These are phyloP conservation scores for Mesorhabditis spiculigera DNA, from an alignment of 2,888 invertebrate species.

Conservation along the genomic window DNA sequence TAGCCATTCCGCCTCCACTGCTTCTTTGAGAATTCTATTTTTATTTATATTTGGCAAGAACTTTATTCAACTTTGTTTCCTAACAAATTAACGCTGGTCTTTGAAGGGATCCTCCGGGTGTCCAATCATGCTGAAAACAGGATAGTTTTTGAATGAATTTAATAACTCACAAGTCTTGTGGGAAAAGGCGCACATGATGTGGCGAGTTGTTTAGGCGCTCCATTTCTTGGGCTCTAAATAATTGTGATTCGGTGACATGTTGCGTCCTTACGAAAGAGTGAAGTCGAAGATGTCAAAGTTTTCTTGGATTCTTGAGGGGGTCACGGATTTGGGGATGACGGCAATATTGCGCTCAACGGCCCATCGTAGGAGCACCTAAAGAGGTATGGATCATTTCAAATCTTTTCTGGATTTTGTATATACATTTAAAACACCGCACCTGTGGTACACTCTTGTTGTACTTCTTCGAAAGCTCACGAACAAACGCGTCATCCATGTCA, in stretches of 20 bases:
- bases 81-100: constrained; percentile 14
- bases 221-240: not conserved
- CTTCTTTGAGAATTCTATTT: too few relatives aligned
- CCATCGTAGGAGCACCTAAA: constrained; percentile 21
- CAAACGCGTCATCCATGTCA: constrained; percentile 30
- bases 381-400: not conserved
- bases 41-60: too few relatives aligned
- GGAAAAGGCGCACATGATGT: constrained; percentile 10
- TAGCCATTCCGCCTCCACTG: too few relatives aligned
- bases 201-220: constrained; percentile 3
- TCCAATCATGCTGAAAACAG: constrained; percentile 33
- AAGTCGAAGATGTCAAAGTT: constrained; percentile 20
- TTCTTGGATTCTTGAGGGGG: constrained; percentile 19
- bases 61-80: too few relatives aligned
- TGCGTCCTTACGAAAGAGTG: not conserved
- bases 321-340: constrained; percentile 30
- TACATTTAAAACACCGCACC: constrained; percentile 13
- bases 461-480: constrained; percentile 61
- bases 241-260: not conserved
- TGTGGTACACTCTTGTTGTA: constrained; percentile 42
- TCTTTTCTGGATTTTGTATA: not conserved
- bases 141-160: not conserved
- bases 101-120: constrained; percentile 35
- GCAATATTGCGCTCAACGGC: constrained; percentile 25
- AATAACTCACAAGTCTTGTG: constrained; percentile 28